phyloP scores from a whole-genome alignment of 2,797 vertebrate genomes.

The Sphenodon punctatus region DNA sequence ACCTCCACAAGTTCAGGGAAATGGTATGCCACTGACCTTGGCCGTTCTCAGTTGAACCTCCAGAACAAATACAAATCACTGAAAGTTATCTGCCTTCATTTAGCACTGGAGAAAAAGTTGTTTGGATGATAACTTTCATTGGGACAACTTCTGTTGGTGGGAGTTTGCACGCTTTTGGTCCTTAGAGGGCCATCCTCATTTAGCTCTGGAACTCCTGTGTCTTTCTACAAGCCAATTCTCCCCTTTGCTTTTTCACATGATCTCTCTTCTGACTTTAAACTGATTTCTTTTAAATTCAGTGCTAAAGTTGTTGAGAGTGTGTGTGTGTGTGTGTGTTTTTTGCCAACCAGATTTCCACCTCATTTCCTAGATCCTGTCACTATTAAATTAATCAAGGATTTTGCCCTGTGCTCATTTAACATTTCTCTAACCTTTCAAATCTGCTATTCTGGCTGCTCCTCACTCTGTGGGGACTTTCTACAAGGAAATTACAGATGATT shows the following conservation, averaged over 20 bases:
- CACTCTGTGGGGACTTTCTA: not conserved
- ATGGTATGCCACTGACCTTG: too few species aligned
- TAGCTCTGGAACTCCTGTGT: too few species aligned
- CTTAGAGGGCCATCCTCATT: too few species aligned
- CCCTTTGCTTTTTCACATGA: not conserved
- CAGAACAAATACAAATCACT: not conserved
- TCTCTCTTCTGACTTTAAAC: not conserved
- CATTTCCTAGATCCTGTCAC: not conserved
- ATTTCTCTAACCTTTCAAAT: not conserved
- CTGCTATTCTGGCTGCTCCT: not conserved
- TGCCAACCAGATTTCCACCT: fast-evolving
- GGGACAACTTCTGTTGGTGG: too few species aligned
- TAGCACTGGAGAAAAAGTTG: too few species aligned
- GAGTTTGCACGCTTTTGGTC: too few species aligned
- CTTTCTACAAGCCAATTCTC: not conserved
- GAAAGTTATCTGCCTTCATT: not conserved
- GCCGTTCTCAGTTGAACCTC: not conserved
- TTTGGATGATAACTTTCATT: too few species aligned
- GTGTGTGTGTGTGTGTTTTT: not conserved
- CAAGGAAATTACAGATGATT: not conserved
- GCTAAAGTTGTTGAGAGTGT: not conserved
- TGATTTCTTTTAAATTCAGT: fast-evolving
- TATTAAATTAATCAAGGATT: not conserved
- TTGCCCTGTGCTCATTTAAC: not conserved
- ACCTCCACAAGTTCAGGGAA: too few species aligned